These are phyloP conservation scores for Mimas tiliae DNA, from an alignment of 2,888 invertebrate genomes.

Conservation along the genomic window DNA sequence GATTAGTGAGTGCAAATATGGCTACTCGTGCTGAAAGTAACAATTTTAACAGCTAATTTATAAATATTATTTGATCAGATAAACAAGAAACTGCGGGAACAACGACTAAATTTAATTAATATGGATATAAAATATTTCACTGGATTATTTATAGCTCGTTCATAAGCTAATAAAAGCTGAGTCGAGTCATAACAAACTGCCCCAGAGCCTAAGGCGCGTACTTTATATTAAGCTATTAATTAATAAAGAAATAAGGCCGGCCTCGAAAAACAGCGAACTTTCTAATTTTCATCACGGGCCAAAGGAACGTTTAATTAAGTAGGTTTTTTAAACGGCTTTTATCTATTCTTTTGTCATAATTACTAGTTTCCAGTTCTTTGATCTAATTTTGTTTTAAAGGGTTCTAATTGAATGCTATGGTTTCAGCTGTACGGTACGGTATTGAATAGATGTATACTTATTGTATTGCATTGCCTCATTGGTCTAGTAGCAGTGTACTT, in stretches of 20 bases:
- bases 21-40: no score
- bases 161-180: constrained; percentile 33
- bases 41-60: not conserved
- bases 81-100: not conserved
- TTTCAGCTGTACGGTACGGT: not conserved
- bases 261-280: constrained; percentile 50
- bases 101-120: constrained; percentile 1
- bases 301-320: constrained; percentile 58
- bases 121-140: constrained; percentile 29
- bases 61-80: not conserved
- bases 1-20: no score
- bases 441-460: not conserved
- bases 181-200: constrained; percentile 35
- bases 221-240: constrained; percentile 58
- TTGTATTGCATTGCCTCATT: not conserved
- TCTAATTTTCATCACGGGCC: constrained; percentile 53
- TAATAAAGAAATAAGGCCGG: constrained; percentile 49
- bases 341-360: constrained; percentile 49
- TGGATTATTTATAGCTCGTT: constrained; percentile 34
- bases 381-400: constrained; percentile 47
- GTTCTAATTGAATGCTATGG: constrained; percentile 19
- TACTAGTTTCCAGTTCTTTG: constrained; percentile 57
- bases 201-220: constrained; percentile 38
- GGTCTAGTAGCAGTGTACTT: no score
- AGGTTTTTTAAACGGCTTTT: constrained; percentile 47